Evolutionary conservation across 2,113 vertebrate species (phyloP).

Genomic region (Dinomys branickii): DNA sequence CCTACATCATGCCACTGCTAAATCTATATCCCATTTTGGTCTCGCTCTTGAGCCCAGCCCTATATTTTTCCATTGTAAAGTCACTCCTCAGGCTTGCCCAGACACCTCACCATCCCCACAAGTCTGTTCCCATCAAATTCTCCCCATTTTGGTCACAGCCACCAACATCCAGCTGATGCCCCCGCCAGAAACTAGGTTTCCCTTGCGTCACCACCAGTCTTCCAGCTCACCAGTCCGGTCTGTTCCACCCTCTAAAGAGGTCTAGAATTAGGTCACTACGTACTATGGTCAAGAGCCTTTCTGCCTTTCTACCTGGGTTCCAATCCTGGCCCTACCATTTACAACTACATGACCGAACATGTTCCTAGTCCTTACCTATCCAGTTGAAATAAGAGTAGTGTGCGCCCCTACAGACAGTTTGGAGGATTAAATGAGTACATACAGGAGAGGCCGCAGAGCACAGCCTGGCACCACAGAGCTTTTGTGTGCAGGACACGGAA

Average conservation of each 20-base stretch:
- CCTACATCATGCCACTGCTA: neutral
- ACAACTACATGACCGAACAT: neutral
- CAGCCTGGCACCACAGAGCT: no score
- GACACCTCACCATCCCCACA: neutral
- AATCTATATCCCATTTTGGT: neutral
- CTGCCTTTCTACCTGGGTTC: neutral
- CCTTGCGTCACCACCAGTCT: neutral
- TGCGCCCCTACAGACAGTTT: neutral
- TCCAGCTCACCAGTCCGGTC: neutral
- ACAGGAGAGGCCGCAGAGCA: neutral
- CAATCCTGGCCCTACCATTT: neutral
- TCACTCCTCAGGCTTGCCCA: neutral
- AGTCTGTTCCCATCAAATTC: no score
- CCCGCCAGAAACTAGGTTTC: neutral
- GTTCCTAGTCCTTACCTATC: neutral
- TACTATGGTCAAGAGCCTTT: neutral
- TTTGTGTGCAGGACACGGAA: no score
- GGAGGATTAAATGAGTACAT: neutral
- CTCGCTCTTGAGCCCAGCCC: neutral
- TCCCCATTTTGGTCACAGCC: neutral
- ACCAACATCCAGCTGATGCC: neutral
- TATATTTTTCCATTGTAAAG: neutral
- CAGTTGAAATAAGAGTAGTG: neutral
- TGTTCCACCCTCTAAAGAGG: neutral
- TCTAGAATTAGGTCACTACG: neutral